Evolutionary conservation across 2,888 invertebrate species (phyloP), one percentile per base, ranked within the genome.

Genomic region (Synanthedon andrenaeformis): DNA sequence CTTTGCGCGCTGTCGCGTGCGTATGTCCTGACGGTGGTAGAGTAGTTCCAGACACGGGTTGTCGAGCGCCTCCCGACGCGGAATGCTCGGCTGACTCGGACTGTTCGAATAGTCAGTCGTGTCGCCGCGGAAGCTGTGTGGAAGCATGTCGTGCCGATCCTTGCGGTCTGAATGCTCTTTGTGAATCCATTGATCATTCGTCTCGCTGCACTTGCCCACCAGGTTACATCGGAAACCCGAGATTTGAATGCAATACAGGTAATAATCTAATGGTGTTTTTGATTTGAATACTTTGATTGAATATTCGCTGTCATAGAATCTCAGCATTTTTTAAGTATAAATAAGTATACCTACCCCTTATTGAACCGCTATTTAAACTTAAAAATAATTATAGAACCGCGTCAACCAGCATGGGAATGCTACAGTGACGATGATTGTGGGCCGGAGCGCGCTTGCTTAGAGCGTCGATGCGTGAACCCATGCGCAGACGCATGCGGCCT

Each of bases 141-240:
- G 92, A 94, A 55, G 95, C 95, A 4, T 96, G 96, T 66, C 89
- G 90, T 58, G 88, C 93, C 2, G 92, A 93, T 61, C 89, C 90
- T 28, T 96, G 96, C 66, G 96, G 96, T 55, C 88, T 93, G 52
- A 96, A 96, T 67, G 95, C 96, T 2, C 89, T 93, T 57, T 96
- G 96, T 69, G 91, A 89, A 68, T 92, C 95, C 0, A 72, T 89
- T 19, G 91, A 92, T 62, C 96, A 96, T 70, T 90, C 91, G 59
- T 93, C 94, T 1, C 89, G 92, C 51, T 96, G 96, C 70, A 89
- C 90, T 12, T 96, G 96, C 72, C 92, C 95, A 13, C 84, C 90
- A 11, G 94, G 92, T 19, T 95, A 93, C 70, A 89, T 87, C 42
- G 95, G 95, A 65, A 94, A 94, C 74, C 91, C 95, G 10, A 91